phyloP scores from a whole-genome alignment of 2,113 vertebrate species.

The Ochotona princeps region DNA sequence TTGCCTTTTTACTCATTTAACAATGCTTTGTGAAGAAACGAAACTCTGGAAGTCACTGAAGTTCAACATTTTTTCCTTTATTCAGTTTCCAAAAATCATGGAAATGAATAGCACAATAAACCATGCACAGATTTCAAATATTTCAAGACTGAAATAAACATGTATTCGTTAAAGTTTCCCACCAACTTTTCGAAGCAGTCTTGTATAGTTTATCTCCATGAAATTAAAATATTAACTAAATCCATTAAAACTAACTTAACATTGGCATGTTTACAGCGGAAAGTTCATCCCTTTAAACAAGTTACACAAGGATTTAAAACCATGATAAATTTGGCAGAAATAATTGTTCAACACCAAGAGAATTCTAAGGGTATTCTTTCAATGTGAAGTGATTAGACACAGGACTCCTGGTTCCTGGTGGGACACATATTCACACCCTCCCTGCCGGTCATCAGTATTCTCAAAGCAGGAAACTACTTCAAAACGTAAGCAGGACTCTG shows the following conservation, averaged over 20 bases:
- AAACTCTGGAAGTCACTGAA: slow-evolving; percentile 14
- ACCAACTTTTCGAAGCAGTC: no score
- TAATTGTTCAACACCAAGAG: not conserved
- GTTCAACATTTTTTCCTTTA: not conserved
- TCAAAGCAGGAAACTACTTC: slow-evolving; percentile 28
- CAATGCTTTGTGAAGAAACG: not conserved
- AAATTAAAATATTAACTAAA: not conserved
- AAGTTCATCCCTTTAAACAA: not conserved
- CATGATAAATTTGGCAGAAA: no score
- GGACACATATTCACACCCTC: not conserved
- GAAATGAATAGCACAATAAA: no score
- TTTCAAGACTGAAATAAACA: no score
- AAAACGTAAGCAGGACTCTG: slow-evolving; percentile 21
- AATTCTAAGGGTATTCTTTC: not conserved
- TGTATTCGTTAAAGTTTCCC: no score
- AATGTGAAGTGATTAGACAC: not conserved
- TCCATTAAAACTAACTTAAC: not conserved
- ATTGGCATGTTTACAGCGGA: not conserved
- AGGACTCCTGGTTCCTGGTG: not conserved
- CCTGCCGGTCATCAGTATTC: not conserved
- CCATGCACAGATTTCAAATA: no score
- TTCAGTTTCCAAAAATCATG: no score
- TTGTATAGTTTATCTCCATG: not conserved
- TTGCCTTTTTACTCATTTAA: not conserved
- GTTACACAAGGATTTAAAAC: not conserved